Evolutionary conservation across 2,888 invertebrate genomes (phyloP).

Genomic region (Disparrhopalites patrizii): DNA sequence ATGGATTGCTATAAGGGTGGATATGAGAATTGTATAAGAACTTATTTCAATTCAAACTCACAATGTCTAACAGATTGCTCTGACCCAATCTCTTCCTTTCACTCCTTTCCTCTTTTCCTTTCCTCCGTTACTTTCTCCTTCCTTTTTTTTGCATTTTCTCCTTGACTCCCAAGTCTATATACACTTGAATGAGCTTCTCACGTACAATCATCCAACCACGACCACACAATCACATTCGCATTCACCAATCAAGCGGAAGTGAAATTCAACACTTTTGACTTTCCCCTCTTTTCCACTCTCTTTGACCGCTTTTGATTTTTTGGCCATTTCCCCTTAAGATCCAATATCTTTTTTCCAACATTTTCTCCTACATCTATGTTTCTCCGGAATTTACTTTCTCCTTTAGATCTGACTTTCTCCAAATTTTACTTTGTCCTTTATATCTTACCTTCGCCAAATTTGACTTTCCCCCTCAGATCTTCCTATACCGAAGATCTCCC

Average conservation of each 20-base stretch:
- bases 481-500: too few relatives aligned
- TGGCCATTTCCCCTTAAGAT: too few relatives aligned
- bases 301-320: too few relatives aligned
- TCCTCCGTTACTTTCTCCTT: background rate
- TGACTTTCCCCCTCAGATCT: too few relatives aligned
- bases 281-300: background rate
- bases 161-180: too few relatives aligned
- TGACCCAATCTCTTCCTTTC: background rate
- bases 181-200: constrained; percentile 5
- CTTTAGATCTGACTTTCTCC: too few relatives aligned
- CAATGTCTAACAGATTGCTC: constrained; percentile 7
- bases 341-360: too few relatives aligned
- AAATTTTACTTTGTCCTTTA: too few relatives aligned
- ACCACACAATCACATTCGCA: background rate
- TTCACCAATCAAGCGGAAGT: constrained; percentile 13
- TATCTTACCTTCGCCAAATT: too few relatives aligned
- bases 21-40: background rate
- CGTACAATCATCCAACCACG: background rate
- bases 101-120: constrained; percentile 3
- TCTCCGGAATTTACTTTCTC: too few relatives aligned
- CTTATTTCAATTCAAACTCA: background rate
- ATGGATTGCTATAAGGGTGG: background rate
- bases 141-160: background rate
- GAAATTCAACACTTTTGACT: constrained; percentile 9
- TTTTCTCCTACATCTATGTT: too few relatives aligned